A percentile compares a stretch with the other conserved stretches of the same genome.
Conservation (phyloP, 2,888 invertebrate species). For the Hermodice carunculata region DNA sequence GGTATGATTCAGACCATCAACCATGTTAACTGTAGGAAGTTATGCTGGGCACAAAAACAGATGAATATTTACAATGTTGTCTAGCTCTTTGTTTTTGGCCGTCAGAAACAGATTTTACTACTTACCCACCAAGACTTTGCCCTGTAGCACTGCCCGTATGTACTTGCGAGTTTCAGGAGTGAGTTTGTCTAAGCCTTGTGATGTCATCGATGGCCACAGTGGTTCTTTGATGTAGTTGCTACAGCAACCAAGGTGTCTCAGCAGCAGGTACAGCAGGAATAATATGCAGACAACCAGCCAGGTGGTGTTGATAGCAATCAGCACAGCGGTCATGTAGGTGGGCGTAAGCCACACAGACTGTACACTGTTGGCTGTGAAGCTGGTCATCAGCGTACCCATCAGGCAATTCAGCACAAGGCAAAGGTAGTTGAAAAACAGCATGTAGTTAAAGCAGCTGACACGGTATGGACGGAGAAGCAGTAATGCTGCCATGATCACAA, state of each 20-base stretch:
- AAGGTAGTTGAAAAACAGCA: conserved; percentile 48
- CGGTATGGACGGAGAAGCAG: conserved; percentile 54
- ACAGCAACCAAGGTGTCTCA: conserved; percentile 16
- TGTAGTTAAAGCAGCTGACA: conserved; percentile 52
- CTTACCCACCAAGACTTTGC: conserved; percentile 20
- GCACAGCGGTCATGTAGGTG: conserved; percentile 44
- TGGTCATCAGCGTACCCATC: conserved; percentile 48
- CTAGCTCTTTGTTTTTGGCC: no score
- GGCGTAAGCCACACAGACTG: conserved; percentile 44
- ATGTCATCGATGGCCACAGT: conserved; percentile 58
- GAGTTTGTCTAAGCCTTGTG: conserved; percentile 49
- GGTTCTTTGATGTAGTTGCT: conserved; percentile 34
- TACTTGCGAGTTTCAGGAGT: conserved; percentile 58
- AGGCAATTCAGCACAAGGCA: conserved; percentile 48
- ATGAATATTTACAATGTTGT: no score
- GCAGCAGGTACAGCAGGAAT: conserved; percentile 34
- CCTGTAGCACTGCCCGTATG: conserved; percentile 56
- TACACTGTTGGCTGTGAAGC: conserved; percentile 30
- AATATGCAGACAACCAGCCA: conserved; percentile 44
- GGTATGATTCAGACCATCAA: no score
- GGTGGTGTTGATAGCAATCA: conserved; percentile 46
- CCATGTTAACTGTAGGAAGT: no score
- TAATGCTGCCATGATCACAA: conserved; percentile 42
- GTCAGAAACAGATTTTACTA: no score
- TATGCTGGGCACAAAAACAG: no score